Evolutionary conservation across 1,140 invertebrate genomes (phyloP), one percentile per base, ranked within the genome.

Genomic region (Mya arenaria): DNA sequence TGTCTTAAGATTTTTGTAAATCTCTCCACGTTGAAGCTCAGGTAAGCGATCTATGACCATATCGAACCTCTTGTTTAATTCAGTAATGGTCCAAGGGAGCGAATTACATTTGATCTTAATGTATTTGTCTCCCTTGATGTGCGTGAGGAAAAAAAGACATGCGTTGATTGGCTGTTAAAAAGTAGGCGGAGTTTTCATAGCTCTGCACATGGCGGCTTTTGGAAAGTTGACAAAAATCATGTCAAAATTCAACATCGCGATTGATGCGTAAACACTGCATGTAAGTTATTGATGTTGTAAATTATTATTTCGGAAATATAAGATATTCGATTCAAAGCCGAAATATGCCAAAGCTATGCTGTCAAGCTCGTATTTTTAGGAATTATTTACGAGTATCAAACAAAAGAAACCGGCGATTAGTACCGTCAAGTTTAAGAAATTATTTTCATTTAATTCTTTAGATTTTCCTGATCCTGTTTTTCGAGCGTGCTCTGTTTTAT

Each of bases 201-300:
- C 41, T 44, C 19, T 44, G 77, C 77, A 79, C 77, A 79, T 79
- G 77, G 77, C 77, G 77, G 77, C 68, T 79, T 79, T 79, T 79
- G 77, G 77, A 79, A 79, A 69, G 77, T 79, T 79, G 77, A 79
- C 77, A 79, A 79, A 66, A 66, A 68, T 79, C 37, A 79, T 79
- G 65, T 79, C 77, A 79, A 56, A 79, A 56, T 56, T 79, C 69
- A 52, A 79, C 63, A 79, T 69, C 52, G 44, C 58, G 56, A 48
- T 69, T 66, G 55, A 44, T 79, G 77, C 77, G 41, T 60, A 69
- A 8, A 37, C 23, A 6, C 41, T 62, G 72, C 72, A 75, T 75
- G 72, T 75, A 75, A 75, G 72, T 75, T 34, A 60, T 62, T 44
- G 37, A 37, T 60, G 34, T 62, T 60, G 60, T 60, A 39, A 34